Evolutionary conservation across 2,888 invertebrate genomes (phyloP), one percentile per base, ranked within the genome.

Genomic region (Myathropa florea): DNA sequence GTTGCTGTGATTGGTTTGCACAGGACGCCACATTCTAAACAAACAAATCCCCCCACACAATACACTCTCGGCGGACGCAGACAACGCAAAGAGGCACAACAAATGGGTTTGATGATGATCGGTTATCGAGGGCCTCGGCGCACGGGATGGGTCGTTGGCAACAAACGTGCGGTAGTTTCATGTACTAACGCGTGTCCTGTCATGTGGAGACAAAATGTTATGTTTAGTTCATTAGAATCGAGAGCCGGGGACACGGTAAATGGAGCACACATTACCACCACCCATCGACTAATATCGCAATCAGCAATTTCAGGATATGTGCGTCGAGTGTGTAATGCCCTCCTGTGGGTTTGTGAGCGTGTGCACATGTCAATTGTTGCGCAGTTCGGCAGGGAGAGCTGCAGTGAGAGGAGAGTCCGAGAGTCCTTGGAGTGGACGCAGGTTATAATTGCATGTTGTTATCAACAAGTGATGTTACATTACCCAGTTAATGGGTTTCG

Each of bases 391-490:
- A 18, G 26, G 59, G n/a, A 3, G 33, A 33, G 14, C n/a, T n/a
- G n/a, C 39, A n/a, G 6, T 21, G 23, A 55, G 39, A 24, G 24
- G 36, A 64, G 21, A 24, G 2, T 12, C 28, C 39, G 12, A 46
- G 12, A 12, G 24, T 18, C 77, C 68, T 53, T 71, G 46, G n/a
- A 36, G 7, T 30, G 24, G 63, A 14, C 28, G 68, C 70, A 82
- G 39, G 60, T 80, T 84, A 33, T 71, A 76, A 78, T 61, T 71
- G 73, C 39, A 65, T 64, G 24, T 36, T 33, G 46, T 73, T 73
- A 65, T 64, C 83, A 79, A 73, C 79, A 75, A 83, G 79, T 83
- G 46, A 60, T 60, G 70, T 65, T 71, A 59, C 57, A 75, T 76
- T 82, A 53, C 65, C 61, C 28, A 72, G 26, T 68, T 72, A 79